These are phyloP conservation scores for Folsomia manolachei DNA, from an alignment of 2,888 invertebrate genomes.

Conservation along the genomic window DNA sequence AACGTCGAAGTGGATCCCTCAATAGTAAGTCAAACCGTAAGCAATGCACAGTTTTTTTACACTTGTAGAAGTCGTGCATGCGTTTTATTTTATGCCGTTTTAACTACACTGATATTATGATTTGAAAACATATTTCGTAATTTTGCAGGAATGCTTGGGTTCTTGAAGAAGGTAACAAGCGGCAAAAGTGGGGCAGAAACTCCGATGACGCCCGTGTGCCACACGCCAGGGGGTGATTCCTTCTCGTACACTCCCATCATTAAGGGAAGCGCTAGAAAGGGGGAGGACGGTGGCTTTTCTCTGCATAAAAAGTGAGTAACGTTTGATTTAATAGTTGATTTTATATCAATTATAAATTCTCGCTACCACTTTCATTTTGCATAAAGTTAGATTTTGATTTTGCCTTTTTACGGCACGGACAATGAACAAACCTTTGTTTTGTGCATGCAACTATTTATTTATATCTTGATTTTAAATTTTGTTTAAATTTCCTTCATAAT, in stretches of 20 bases:
- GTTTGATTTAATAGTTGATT: no score
- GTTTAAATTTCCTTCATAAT: constrained; percentile 23
- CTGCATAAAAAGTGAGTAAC: constrained; percentile 35
- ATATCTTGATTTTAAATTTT: no score
- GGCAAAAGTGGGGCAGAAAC: constrained; percentile 29
- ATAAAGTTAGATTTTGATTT: no score
- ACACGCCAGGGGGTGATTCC: constrained; percentile 32
- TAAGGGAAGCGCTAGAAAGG: constrained; percentile 32
- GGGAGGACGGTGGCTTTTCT: constrained; percentile 28
- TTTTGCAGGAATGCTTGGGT: constrained; percentile 43
- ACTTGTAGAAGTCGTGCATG: no score
- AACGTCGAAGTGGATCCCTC: constrained; percentile 79
- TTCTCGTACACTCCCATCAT: constrained; percentile 41
- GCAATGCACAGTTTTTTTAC: neutral
- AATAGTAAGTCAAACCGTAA: constrained; percentile 63
- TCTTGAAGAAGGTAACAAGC: constrained; percentile 35
- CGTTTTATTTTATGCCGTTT: neutral
- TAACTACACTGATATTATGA: neutral
- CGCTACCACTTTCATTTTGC: no score
- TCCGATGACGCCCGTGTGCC: constrained; percentile 11
- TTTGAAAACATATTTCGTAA: no score
- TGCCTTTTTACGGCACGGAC: no score
- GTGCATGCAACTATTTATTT: no score
- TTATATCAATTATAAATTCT: neutral
- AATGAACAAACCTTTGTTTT: no score